Evolutionary conservation across 1,140 invertebrate species (phyloP), one percentile per base, ranked within the genome.

Genomic region (Drosophila miranda): DNA sequence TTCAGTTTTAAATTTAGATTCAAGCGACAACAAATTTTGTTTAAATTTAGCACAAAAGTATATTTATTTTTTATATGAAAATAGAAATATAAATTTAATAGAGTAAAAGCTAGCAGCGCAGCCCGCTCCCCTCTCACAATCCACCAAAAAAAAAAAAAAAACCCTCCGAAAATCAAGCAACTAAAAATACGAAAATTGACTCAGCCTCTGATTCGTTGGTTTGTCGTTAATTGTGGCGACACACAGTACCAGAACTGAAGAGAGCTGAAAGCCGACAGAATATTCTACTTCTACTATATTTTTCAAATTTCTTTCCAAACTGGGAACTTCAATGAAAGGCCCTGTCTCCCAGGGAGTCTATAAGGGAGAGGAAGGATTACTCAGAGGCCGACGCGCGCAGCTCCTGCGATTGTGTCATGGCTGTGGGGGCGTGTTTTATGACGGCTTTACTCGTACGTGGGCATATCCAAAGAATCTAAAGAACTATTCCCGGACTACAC

Each of bases 281-380:
- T 50, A 38, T 61, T 67, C 52, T 78, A 57, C 46, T 64, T 72
- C 55, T 78, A 57, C 46, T 71, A 83, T 72, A 75, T 70, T 78
- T 77, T 75, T 82, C n/a, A 86, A 86, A 86, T 86, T 81, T 86
- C 87, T 86, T 68, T 82, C 81, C 81, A 86, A 86, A 86, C 87
- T 81, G 82, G 82, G 82, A 66, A 82, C 66, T 70, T 87, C 75
- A 78, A 78, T 38, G 5, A 11, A 60, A 72, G 54, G 53, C 19
- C 19, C 38, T 56, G 16, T 23, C 19, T 34, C 44, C 30, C 43
- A 9, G 3, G 21, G 46, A 26, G 19, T 44, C 62, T 54, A 73
- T 71, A 8, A 19, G 41, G 34, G 30, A 9, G 53, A 72, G 61
- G 49, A 54, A 41, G 49, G 50, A 68, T 68, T 42, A 68, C 64